A percentile compares a stretch with the other conserved stretches of the same genome.
Evolutionary conservation across 2,888 invertebrate genomes (phyloP).

Genomic region (Chrysolina oricalcia): DNA sequence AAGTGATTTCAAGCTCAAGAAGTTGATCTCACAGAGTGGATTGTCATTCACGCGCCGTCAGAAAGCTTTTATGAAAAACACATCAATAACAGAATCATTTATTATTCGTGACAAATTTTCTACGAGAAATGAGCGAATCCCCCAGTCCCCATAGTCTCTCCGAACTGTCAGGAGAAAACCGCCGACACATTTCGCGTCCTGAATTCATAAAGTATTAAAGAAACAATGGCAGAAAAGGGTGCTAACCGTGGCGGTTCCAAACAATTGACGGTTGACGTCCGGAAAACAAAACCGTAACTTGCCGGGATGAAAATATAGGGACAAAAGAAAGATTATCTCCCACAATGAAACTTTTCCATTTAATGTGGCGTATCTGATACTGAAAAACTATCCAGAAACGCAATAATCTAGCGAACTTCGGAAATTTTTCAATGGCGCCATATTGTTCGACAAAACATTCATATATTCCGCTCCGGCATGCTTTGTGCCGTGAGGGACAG

Average conservation of each 20-base stretch:
- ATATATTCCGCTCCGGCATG: neutral
- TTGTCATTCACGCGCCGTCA: too few relatives aligned
- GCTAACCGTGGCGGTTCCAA: conserved; percentile 51
- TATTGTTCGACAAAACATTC: conserved; percentile 35
- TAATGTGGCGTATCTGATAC: conserved; percentile 51
- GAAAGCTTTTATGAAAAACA: neutral
- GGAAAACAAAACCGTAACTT: conserved; percentile 51
- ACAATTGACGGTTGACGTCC: conserved; percentile 50
- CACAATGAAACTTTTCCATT: conserved; percentile 48
- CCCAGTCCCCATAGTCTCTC: neutral
- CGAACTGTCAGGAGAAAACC: neutral
- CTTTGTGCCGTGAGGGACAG: neutral
- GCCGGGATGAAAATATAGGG: conserved; percentile 46
- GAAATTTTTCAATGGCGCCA: conserved; percentile 27
- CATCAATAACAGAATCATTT: neutral
- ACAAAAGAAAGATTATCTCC: conserved; percentile 47
- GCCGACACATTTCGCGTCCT: conserved; percentile 16
- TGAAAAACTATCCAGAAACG: conserved; percentile 40
- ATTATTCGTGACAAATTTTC: neutral
- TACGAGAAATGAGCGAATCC: neutral
- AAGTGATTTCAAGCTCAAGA: too few relatives aligned
- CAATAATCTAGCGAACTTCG: conserved; percentile 32
- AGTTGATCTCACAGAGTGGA: too few relatives aligned
- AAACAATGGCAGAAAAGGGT: conserved; percentile 37
- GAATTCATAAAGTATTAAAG: conserved; percentile 32